A percentile compares a stretch with the other conserved stretches of the same genome.
Conservation (phyloP, 2,113 vertebrate genomes). For the Dromaius novaehollandiae region DNA sequence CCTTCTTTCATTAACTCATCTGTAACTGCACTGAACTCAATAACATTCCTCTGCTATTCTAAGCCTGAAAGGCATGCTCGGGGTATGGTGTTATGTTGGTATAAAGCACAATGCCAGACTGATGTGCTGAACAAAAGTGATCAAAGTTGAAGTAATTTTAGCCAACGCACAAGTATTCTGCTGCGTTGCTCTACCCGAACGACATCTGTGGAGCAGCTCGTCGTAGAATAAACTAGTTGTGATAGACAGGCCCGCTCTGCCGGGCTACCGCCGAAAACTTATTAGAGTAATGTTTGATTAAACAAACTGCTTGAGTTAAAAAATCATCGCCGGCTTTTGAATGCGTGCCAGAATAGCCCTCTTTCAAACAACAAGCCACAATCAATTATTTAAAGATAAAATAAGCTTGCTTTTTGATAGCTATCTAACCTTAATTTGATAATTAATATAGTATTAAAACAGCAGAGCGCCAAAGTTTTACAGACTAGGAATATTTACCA, state of each 20-base stretch:
- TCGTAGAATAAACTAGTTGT: conserved; percentile 90
- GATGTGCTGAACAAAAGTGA: conserved; percentile 93
- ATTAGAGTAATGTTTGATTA: conserved; percentile 76
- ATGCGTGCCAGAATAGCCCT: conserved; percentile 55
- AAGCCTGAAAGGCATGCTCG: conserved; percentile 86
- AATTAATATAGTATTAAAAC: not conserved
- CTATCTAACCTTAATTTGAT: not conserved
- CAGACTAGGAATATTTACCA: not conserved
- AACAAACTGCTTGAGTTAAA: conserved; percentile 73
- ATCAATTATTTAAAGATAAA: conserved; percentile 58
- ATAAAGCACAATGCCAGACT: conserved; percentile 96
- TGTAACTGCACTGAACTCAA: conserved; percentile 90
- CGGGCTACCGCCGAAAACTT: conserved; percentile 77
- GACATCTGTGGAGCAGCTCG: conserved; percentile 88
- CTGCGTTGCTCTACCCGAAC: conserved; percentile 86
- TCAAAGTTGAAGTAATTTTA: conserved; percentile 92
- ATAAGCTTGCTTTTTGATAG: conserved; percentile 46
- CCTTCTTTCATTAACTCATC: conserved; percentile 90
- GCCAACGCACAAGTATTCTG: conserved; percentile 84
- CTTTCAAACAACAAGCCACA: conserved; percentile 53
- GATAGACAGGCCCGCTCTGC: conserved; percentile 78
- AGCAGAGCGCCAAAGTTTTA: not conserved
- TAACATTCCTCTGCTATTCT: conserved; percentile 92
- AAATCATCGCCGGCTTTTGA: conserved; percentile 69
- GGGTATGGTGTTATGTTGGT: conserved; percentile 88